Base-by-base conservation (phyloP, 2,888 invertebrate species). In the Rhagonycha lutea region DNA sequence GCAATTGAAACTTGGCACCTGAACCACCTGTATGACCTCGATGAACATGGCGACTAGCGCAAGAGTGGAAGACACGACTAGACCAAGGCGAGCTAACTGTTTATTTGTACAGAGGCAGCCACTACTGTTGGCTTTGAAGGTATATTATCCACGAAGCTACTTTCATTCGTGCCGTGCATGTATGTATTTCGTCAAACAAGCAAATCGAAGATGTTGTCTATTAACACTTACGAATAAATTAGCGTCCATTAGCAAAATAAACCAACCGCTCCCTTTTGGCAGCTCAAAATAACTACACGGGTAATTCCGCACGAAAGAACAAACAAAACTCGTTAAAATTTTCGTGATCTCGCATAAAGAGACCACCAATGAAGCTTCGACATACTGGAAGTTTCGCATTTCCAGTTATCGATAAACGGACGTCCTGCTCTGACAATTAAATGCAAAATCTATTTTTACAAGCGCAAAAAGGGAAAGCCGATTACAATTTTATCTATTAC, bases 1-100 rank as follows among this genome's bases (percentile, higher is more conserved):
- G 24, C 14, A 71, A 47, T 32, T 32, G 24, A n/a, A 14, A 29
- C 68, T 77, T 69, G 72, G 72, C 74, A 77, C 74, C 72, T 76
- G 72, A 32, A 75, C 32, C 70, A 75, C 74, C 74, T 76, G 78
- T 73, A 73, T 32, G 70, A 72, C 68, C 65, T 69, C 63, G 62
- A 63, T 69, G 74, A 78, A 76, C 74, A 78, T 78, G 76, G 78
- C 76, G 78, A 74, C 76, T 72, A 69, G 61, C 71, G 71, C 65
- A 69, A 70, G 26, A 65, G 63, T 24, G 47, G 60, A 61, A 69
- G 61, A 47, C 26, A 69, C 69, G 47, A 23, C 69, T 69, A 61
- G 61, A 69, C 60, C 47, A 65, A 65, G 63, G 63, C 26, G 63
- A 65, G 26, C 63, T 65, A 65, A 65, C 63, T 26, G 63, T 65